phyloP scores from a whole-genome alignment of 2,888 invertebrate species.

The Julus scanicus region DNA sequence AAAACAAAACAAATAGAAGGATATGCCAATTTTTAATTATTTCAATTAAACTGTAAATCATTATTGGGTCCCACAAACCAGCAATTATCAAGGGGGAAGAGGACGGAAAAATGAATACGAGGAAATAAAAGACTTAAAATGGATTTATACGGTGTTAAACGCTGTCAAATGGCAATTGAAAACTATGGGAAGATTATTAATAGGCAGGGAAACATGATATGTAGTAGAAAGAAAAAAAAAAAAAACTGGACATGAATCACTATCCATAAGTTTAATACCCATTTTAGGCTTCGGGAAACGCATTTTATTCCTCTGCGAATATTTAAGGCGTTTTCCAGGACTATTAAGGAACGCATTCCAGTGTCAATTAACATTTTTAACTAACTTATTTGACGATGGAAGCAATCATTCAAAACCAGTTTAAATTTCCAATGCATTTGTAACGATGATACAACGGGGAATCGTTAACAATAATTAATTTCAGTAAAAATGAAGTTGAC shows the following conservation, averaged over 20 bases:
- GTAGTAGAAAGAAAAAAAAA: background rate
- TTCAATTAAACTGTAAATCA: constrained; percentile 20
- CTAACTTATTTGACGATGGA: too few relatives aligned
- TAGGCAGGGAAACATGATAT: background rate
- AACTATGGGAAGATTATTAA: background rate
- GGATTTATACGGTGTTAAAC: background rate
- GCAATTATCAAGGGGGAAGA: background rate
- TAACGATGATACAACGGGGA: too few relatives aligned
- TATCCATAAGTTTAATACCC: background rate
- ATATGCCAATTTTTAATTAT: constrained; percentile 38
- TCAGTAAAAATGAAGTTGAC: too few relatives aligned
- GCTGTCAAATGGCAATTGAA: constrained; percentile 16
- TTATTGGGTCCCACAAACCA: constrained; percentile 24
- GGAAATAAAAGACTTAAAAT: background rate
- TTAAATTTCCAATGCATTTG: too few relatives aligned
- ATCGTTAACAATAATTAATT: too few relatives aligned
- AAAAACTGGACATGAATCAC: background rate
- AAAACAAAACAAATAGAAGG: constrained; percentile 30
- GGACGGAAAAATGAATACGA: background rate
- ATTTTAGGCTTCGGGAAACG: background rate
- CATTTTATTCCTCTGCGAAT: background rate
- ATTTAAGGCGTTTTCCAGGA: background rate
- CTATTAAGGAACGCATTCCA: background rate
- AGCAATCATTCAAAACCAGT: too few relatives aligned
- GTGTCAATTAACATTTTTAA: too few relatives aligned